phyloP scores from a whole-genome alignment of 2,797 vertebrate species.

The Tokudaia tokunoshimensis region DNA sequence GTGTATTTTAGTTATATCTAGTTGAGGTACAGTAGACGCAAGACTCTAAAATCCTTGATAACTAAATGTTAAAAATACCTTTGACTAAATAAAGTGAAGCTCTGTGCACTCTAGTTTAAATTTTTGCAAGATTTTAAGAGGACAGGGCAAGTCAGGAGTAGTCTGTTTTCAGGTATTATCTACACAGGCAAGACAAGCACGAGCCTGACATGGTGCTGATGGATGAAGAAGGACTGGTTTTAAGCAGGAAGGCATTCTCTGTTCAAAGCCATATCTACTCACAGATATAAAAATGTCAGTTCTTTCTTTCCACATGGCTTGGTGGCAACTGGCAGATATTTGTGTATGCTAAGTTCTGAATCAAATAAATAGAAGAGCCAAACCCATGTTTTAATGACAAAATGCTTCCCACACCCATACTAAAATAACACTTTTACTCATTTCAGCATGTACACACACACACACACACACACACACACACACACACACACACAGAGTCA shows the following conservation, averaged over 20 bases:
- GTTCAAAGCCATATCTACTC: background rate
- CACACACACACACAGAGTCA: background rate
- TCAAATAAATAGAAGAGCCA: constrained; percentile 47
- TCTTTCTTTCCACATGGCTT: background rate
- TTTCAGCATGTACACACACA: background rate
- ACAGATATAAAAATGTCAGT: background rate
- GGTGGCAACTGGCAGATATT: background rate
- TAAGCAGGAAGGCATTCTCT: background rate
- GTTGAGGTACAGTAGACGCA: background rate
- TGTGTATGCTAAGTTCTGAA: constrained; percentile 23
- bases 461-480: no score
- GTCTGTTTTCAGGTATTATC: background rate
- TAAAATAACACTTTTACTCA: constrained; percentile 59
- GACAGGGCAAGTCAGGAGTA: background rate
- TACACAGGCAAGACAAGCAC: background rate
- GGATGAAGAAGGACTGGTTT: background rate
- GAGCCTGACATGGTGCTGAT: background rate
- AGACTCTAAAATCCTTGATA: background rate
- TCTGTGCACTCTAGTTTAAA: background rate
- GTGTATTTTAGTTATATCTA: background rate
- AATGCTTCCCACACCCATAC: background rate
- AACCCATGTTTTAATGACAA: constrained; percentile 69
- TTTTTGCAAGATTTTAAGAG: constrained; percentile 18
- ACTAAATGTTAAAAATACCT: background rate
- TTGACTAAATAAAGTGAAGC: background rate